Percentiles rank a stretch among this genome's conserved stretches.
These are phyloP conservation scores for Sipha maydis DNA, from an alignment of 2,888 invertebrate species.

Conservation along the genomic window DNA sequence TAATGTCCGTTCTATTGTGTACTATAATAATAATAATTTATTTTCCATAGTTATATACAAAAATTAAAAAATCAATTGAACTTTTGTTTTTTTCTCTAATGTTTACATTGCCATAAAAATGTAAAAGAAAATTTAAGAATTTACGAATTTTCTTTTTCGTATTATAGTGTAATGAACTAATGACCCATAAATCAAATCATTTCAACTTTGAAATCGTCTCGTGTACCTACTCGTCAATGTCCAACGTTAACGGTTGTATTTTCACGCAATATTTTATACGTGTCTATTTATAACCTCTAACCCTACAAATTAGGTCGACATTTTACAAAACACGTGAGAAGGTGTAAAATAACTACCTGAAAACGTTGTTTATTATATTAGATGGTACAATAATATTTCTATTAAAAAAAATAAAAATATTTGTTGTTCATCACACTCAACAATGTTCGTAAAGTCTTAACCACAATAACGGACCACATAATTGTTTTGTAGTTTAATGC, in stretches of 20 bases:
- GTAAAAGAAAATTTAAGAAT: neutral
- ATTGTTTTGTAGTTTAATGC: neutral
- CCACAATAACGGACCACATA: constrained; percentile 52
- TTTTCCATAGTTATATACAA: too few relatives aligned
- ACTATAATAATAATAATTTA: too few relatives aligned
- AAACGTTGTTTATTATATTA: neutral
- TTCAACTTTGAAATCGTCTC: constrained; percentile 18
- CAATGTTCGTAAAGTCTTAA: neutral
- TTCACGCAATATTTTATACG: constrained; percentile 50
- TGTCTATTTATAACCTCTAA: neutral
- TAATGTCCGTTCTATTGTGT: too few relatives aligned
- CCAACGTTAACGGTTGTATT: constrained; percentile 13
- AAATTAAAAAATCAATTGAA: too few relatives aligned
- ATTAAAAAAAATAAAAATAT: neutral
- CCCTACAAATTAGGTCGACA: constrained; percentile 17
- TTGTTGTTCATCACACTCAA: neutral
- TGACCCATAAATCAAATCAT: constrained; percentile 35
- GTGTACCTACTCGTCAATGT: constrained; percentile 43
- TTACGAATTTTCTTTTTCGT: neutral
- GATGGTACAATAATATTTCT: neutral
- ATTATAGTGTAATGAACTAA: constrained; percentile 27
- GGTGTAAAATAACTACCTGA: neutral
- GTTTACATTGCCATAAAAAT: neutral
- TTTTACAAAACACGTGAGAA: neutral
- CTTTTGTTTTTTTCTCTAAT: too few relatives aligned